Percentiles rank a stretch among this genome's conserved stretches.
These are phyloP conservation scores for Tachina lurida DNA, from an alignment of 2,888 invertebrate genomes.

Conservation along the genomic window DNA sequence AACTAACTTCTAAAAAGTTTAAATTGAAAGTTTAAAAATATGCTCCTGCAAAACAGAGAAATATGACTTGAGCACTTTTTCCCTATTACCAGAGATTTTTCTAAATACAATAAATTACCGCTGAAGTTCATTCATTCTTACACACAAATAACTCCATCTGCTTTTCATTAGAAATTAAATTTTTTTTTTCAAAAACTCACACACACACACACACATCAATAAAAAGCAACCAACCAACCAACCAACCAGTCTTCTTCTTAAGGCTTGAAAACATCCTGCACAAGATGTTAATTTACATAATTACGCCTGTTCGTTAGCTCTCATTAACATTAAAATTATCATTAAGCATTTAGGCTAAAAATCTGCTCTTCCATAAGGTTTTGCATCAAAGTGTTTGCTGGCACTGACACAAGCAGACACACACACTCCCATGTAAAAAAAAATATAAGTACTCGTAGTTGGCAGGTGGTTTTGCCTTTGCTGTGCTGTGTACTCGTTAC, in stretches of 20 bases:
- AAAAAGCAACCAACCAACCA: too few species aligned
- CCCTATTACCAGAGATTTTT: not conserved
- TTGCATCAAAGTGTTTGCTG: not conserved
- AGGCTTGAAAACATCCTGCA: slow-evolving; percentile 50
- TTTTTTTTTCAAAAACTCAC: slow-evolving; percentile 3
- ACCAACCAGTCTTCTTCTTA: slow-evolving; percentile 34
- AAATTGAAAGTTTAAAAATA: too few species aligned
- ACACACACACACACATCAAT: slow-evolving; percentile 28
- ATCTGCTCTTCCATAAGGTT: slow-evolving; percentile 7
- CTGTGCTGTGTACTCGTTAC: not conserved
- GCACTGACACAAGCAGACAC: slow-evolving; percentile 26
- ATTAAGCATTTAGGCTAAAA: slow-evolving; percentile 65
- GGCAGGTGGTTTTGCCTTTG: slow-evolving; percentile 70
- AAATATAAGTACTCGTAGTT: slow-evolving; percentile 62
- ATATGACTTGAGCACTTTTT: not conserved
- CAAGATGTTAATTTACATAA: slow-evolving; percentile 71
- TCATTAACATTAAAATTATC: slow-evolving; percentile 81
- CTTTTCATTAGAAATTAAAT: slow-evolving; percentile 46
- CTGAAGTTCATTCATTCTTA: slow-evolving; percentile 14
- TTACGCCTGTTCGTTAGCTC: slow-evolving; percentile 71
- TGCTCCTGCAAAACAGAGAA: too few species aligned
- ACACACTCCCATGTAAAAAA: slow-evolving; percentile 24
- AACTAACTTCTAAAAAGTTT: too few species aligned
- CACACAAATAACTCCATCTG: slow-evolving; percentile 58
- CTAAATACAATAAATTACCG: slow-evolving; percentile 21